Evolutionary conservation across 2,888 invertebrate species (phyloP).

Genomic region (Leucoptera coffeella): DNA sequence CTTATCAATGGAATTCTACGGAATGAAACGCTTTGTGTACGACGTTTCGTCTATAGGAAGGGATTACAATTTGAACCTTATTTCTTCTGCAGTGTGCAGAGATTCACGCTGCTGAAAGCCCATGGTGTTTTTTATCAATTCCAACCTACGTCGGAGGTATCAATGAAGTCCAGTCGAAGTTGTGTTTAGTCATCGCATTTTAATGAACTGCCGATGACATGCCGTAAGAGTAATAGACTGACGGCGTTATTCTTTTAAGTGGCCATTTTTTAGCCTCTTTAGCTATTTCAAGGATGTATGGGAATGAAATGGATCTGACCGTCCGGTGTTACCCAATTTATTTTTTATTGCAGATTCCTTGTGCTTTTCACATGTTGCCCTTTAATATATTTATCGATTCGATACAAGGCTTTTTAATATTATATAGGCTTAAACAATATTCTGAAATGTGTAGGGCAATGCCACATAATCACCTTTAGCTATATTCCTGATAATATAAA

Average conservation of each 20-base stretch:
- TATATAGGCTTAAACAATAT: no score
- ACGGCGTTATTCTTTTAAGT: slow-evolving; percentile 46
- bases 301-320: slow-evolving; percentile 22
- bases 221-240: slow-evolving; percentile 49
- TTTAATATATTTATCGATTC: no score
- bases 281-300: slow-evolving; percentile 23
- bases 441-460: no score
- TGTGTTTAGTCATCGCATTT: slow-evolving; percentile 51
- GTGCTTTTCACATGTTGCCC: no score
- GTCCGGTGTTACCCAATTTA: slow-evolving; percentile 16
- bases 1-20: slow-evolving; percentile 51
- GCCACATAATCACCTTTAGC: no score
- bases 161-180: slow-evolving; percentile 47
- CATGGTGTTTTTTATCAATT: slow-evolving; percentile 25
- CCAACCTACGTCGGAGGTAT: slow-evolving; percentile 44
- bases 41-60: slow-evolving; percentile 33
- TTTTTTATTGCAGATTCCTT: slow-evolving; percentile 22
- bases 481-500: no score
- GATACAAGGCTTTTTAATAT: no score
- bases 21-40: slow-evolving; percentile 46
- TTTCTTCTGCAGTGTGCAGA: no score
- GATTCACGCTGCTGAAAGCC: slow-evolving; percentile 7
- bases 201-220: slow-evolving; percentile 53
- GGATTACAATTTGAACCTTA: slow-evolving; percentile 13
- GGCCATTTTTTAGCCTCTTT: slow-evolving; percentile 24